Evolutionary conservation across 2,113 vertebrate species (phyloP).

Genomic region (Pedionomus torquatus): DNA sequence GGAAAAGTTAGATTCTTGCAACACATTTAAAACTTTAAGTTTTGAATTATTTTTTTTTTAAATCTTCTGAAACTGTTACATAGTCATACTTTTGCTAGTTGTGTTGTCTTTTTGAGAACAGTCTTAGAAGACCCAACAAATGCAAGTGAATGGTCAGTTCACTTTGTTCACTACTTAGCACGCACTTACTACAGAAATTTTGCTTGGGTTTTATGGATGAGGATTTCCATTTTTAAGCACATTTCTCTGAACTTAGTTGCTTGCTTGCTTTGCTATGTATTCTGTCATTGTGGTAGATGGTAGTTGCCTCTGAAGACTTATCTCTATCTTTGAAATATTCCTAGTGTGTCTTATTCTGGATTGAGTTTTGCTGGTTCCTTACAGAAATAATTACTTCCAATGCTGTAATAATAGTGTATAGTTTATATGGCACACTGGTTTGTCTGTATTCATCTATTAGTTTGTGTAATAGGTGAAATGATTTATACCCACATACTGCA

Average conservation of each 20-base stretch:
- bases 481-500: background rate
- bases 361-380: background rate
- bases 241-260: background rate
- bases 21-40: background rate
- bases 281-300: background rate
- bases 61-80: background rate
- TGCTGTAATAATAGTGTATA: background rate
- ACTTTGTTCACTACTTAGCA: background rate
- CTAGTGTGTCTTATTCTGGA: background rate
- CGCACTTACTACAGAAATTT: background rate
- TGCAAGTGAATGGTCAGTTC: background rate
- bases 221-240: background rate
- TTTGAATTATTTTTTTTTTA: background rate
- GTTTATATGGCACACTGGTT: background rate
- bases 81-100: background rate
- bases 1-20: background rate
- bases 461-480: background rate
- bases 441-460: background rate
- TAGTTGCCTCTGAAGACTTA: background rate
- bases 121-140: background rate
- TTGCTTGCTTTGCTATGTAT: background rate
- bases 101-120: background rate
- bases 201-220: background rate
- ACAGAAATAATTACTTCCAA: background rate
- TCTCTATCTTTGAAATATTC: background rate